Evolutionary conservation across 92 coral and sea anemone genomes (phyloP), one percentile per base, ranked within the genome.

Genomic region (Palythoa grandiflora): DNA sequence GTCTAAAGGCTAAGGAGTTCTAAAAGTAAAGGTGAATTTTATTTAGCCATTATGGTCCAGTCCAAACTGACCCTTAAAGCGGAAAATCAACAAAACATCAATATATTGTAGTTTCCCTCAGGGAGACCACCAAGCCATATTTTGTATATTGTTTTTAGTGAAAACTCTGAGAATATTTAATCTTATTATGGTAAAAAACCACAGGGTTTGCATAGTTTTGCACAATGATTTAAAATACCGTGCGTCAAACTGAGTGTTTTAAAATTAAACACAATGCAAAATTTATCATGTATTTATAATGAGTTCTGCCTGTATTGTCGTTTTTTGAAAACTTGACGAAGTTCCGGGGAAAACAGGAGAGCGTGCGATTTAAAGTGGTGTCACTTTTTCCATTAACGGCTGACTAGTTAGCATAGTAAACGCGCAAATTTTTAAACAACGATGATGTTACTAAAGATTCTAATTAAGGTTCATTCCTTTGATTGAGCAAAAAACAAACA

Each of bases 401-500:
- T 55, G 15, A 63, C 28, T 2, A 10, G 9, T 4, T 63, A 28
- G 11, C 13, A 7, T 20, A 57, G n/a, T 44, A 80, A 81, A 47
- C 63, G 37, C 75, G 63, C 75, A 81, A 35, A 28, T 10, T 4
- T 70, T 35, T 38, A 68, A 35, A 70, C 13, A 51, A 52, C 74
- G 75, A 66, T 48, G 39, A 53, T 48, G 35, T 65, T 48, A 68
- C 63, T 19, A 68, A 51, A 51, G 9, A 65, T 48, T 65, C 55
- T 81, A 81, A 63, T 81, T 81, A 81, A 66, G 63, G 20, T 81
- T 81, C 57, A 81, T 81, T 63, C 47, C 61, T 38, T 14, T 44
- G 86, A 81, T 81, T 81, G 75, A 81, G 66, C 50, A 81, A 48
- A 77, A 81, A 81, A 44, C 86, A 81, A 81, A 81, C 86, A 79